Evolutionary conservation across 2,888 invertebrate species (phyloP).

Genomic region (Amblyjoppa fuscipennis): DNA sequence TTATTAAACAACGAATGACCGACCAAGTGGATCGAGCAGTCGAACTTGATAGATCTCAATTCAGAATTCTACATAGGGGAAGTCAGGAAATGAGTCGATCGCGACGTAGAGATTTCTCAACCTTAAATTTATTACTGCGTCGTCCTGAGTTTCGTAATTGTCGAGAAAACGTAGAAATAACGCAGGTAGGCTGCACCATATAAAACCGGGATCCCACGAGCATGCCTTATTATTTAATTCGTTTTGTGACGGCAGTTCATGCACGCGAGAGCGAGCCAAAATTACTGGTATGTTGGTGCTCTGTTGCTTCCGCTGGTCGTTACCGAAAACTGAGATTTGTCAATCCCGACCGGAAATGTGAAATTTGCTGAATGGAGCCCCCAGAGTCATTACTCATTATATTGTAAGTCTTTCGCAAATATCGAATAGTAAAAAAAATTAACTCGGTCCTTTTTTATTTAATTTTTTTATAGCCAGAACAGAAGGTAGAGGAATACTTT

Average conservation of each 20-base stretch:
- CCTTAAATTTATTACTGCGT: slow-evolving; percentile 45
- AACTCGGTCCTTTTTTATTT: not conserved
- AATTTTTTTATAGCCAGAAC: not conserved
- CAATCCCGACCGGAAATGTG: slow-evolving; percentile 30
- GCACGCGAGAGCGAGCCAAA: slow-evolving; percentile 50
- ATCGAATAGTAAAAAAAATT: not conserved
- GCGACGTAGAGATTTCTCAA: slow-evolving; percentile 38
- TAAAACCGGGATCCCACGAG: slow-evolving; percentile 43
- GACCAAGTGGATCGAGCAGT: slow-evolving; percentile 1
- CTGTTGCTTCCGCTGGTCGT: slow-evolving; percentile 7
- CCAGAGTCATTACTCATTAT: not conserved
- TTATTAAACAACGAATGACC: slow-evolving; percentile 4
- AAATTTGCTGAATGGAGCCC: not conserved
- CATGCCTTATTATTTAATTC: slow-evolving; percentile 54
- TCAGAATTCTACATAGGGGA: slow-evolving; percentile 21
- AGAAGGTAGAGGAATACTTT: not conserved
- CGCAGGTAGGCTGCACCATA: slow-evolving; percentile 36
- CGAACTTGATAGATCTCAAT: slow-evolving; percentile 34
- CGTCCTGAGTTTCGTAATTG: slow-evolving; percentile 40
- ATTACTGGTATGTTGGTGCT: slow-evolving; percentile 50
- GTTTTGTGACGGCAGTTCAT: slow-evolving; percentile 30
- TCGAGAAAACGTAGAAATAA: slow-evolving; percentile 41
- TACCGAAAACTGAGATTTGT: slow-evolving; percentile 11
- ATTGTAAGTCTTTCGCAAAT: not conserved
- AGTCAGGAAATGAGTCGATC: slow-evolving; percentile 34